A percentile compares a stretch with the other conserved stretches of the same genome.
Conservation (phyloP, 2,797 vertebrate species). For the Discoglossus pictus region DNA sequence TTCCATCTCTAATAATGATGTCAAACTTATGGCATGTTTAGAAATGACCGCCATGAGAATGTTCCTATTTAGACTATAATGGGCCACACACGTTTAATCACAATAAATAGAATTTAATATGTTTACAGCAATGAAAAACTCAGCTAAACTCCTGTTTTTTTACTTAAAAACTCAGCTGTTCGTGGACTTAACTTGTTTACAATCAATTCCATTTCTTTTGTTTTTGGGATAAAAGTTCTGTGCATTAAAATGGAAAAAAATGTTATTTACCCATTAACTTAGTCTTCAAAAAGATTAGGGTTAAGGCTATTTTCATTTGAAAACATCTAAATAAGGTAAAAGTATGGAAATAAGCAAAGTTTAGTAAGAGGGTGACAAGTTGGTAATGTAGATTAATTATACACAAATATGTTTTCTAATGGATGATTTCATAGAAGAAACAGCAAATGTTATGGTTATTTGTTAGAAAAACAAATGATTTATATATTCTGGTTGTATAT, state of each 20-base stretch:
- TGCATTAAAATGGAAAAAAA: slow-evolving; percentile 34
- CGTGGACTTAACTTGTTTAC: slow-evolving; percentile 77
- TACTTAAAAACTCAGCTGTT: slow-evolving; percentile 79
- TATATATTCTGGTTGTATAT: no score
- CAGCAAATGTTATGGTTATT: no score
- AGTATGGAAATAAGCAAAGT: slow-evolving; percentile 3
- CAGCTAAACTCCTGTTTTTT: slow-evolving; percentile 79
- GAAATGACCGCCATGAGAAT: slow-evolving; percentile 80
- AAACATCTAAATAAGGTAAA: slow-evolving; percentile 27
- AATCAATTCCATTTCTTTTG: slow-evolving; percentile 78
- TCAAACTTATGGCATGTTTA: slow-evolving; percentile 74
- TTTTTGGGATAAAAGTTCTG: slow-evolving; percentile 67
- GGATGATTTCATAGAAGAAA: slow-evolving; percentile 21
- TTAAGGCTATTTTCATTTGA: slow-evolving; percentile 13
- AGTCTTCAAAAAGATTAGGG: slow-evolving; percentile 7
- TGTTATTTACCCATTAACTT: slow-evolving; percentile 60
- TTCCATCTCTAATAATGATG: slow-evolving; percentile 70
- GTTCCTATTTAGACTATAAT: slow-evolving; percentile 74
- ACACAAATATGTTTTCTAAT: slow-evolving; percentile 16
- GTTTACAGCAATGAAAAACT: slow-evolving; percentile 87
- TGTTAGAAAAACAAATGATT: slow-evolving; percentile 30
- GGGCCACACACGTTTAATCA: slow-evolving; percentile 80
- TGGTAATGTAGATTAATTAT: slow-evolving; percentile 19
- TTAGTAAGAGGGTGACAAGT: slow-evolving; percentile 30
- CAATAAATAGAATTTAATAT: slow-evolving; percentile 89